Evolutionary conservation across 2,888 invertebrate species (phyloP), one percentile per base, ranked within the genome.

Genomic region (Epistrophe eligans): DNA sequence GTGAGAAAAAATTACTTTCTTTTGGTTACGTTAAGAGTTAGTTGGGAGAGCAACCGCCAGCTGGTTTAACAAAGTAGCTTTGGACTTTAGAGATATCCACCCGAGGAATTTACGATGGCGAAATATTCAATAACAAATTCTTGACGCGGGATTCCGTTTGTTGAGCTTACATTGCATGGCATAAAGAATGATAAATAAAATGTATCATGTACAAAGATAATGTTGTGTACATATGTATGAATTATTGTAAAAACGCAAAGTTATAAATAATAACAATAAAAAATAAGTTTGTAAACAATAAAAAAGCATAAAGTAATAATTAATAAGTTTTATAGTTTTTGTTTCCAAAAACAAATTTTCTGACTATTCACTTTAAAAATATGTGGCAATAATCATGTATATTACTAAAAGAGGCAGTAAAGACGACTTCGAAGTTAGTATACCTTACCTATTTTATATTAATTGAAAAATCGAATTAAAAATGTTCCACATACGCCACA

Each of bases 1-100:
- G 50, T 73, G 77, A 72, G 17, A 24, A 62, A 57, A 57, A 71
- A 43, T 74, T 13, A 79, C 79, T 87, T 87, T 87, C 87, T 79
- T 79, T 83, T 55, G 38, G 15, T 52, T 2, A 55, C 9, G 35
- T 45, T 81, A 57, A 82, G 85, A 82, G 70, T 28, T n/a, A 3
- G 0, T 62, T 50, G 35, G 40, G 17, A 67, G 79, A 79, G 28
- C 2, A 32, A 19, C n/a, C n/a, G 15, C 38, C 11, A 58, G 32
- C 35, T 24, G 9, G 35, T 62, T 24, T 11, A 17, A 45, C 15
- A 17, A 45, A 28, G 40, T 38, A 80, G 50, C 32, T 76, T 28
- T 71, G 35, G 52, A 50, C 17, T 64, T 38, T 60, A 11, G 28
- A 40, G 40, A 72, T 55, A 64, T 24, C 9, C 9, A 43, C 7